Percentiles rank a stretch among this genome's conserved stretches.
Evolutionary conservation across 2,113 vertebrate genomes (phyloP).

Genomic region (Pavo muticus): DNA sequence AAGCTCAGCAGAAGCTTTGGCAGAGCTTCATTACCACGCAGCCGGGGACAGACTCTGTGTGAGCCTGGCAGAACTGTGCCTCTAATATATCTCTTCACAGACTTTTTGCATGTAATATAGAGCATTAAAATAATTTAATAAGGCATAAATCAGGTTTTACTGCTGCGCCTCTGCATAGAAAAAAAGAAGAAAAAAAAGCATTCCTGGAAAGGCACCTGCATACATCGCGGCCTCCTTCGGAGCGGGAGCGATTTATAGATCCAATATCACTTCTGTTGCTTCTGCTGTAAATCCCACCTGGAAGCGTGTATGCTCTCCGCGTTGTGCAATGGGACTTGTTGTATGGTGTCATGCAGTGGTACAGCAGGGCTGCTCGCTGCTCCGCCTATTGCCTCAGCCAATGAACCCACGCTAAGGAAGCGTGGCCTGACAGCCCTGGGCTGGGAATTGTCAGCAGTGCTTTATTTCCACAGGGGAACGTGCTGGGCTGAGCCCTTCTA

Average conservation of each 20-base stretch:
- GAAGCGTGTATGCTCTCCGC: neutral
- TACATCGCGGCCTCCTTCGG: neutral
- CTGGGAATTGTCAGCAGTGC: rapidly evolving
- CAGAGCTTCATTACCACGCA: neutral
- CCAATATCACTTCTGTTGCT: neutral
- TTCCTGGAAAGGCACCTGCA: constrained; percentile 24
- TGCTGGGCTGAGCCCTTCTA: neutral
- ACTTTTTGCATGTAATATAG: constrained; percentile 52
- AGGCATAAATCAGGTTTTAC: constrained; percentile 50
- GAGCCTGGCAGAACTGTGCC: constrained; percentile 15
- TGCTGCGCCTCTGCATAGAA: neutral
- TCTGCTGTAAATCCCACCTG: neutral
- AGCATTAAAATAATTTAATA: constrained; percentile 56
- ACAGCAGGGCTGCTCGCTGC: neutral
- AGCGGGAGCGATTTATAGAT: constrained; percentile 9
- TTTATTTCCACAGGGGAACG: neutral
- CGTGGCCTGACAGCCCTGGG: neutral
- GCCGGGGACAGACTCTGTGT: constrained; percentile 2
- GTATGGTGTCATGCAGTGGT: neutral
- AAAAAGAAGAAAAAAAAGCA: neutral
- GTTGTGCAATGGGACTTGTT: rapidly evolving
- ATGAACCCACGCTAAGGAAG: too few species aligned
- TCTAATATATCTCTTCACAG: neutral
- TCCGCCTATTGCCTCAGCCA: neutral
- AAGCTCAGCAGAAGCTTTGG: neutral